Evolutionary conservation across 2,797 vertebrate genomes (phyloP).

Genomic region (Hipposideros larvatus): DNA sequence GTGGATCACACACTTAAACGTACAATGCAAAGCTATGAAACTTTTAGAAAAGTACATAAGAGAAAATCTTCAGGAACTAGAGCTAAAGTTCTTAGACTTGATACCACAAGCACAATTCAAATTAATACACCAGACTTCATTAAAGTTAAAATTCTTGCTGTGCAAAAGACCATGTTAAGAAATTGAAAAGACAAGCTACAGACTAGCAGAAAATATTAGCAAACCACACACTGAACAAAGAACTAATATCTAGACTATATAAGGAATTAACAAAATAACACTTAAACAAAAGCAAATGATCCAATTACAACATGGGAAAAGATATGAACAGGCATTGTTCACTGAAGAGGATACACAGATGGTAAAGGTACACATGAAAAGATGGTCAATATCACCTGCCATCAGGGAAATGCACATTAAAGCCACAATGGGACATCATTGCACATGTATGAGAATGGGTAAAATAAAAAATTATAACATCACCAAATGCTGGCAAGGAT

Average conservation of each 20-base stretch:
- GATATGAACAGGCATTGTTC: background rate
- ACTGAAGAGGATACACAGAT: background rate
- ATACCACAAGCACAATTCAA: background rate
- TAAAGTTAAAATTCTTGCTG: background rate
- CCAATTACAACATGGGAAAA: conserved; percentile 11
- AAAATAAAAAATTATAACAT: background rate
- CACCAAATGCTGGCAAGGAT: background rate
- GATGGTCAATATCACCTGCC: background rate
- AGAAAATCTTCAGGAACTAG: background rate
- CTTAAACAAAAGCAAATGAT: background rate
- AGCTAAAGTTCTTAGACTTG: background rate
- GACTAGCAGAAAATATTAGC: background rate
- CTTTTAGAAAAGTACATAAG: background rate
- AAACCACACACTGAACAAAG: background rate
- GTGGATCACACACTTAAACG: background rate
- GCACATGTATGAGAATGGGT: background rate
- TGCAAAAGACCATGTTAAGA: background rate
- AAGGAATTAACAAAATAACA: background rate
- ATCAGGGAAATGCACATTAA: background rate
- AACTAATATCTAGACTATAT: background rate
- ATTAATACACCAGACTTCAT: background rate
- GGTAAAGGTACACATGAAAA: background rate
- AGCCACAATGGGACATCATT: background rate
- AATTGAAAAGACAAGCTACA: background rate
- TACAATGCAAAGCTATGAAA: background rate